These are phyloP conservation scores for Andrena hattorfiana DNA, from an alignment of 2,888 invertebrate species.

Conservation along the genomic window DNA sequence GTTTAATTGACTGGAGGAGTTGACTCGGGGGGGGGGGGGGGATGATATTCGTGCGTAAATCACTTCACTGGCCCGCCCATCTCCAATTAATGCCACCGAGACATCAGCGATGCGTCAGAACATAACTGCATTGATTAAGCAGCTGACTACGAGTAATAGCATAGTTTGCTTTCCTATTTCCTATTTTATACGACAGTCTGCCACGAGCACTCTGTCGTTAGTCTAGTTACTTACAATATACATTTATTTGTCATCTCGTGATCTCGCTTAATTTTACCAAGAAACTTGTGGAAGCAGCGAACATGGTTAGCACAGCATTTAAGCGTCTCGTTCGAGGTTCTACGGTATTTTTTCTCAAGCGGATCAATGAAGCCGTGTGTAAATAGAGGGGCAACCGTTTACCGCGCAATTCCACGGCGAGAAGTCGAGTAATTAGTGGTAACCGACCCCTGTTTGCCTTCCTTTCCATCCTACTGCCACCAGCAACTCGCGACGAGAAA, in stretches of 20 bases:
- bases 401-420: constrained; percentile 8
- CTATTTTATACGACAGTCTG: too few species aligned
- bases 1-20: background rate
- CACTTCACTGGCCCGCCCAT: background rate
- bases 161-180: too few species aligned
- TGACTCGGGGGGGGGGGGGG: background rate
- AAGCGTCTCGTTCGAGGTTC: background rate
- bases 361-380: constrained; percentile 37
- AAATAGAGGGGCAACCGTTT: constrained; percentile 36
- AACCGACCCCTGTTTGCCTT: constrained; percentile 36
- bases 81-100: constrained; percentile 10
- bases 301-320: background rate
- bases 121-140: background rate
- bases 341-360: background rate
- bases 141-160: too few species aligned
- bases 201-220: too few species aligned
- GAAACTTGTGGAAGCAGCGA: background rate
- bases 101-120: background rate
- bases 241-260: too few species aligned
- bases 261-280: background rate
- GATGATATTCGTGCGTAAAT: background rate
- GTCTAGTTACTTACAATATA: too few species aligned
- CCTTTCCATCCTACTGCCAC: background rate
- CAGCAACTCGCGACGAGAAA: constrained; percentile 9
- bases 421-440: constrained; percentile 51